Conservation (phyloP, 1,140 invertebrate species). For the Aphelenchoides besseyi region DNA sequence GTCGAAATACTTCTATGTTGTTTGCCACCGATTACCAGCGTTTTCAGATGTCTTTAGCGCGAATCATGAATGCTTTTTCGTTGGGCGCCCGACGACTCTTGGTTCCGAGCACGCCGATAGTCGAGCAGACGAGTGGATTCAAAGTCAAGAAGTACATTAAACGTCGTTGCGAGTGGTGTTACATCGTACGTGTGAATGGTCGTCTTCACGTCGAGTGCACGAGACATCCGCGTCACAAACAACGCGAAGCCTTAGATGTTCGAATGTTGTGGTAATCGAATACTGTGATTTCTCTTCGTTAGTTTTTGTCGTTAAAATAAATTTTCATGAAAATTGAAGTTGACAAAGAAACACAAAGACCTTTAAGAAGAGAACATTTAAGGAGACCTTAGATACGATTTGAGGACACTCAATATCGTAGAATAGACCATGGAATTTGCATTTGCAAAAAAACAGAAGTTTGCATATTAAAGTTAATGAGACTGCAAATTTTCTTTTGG, state of each 20-base stretch:
- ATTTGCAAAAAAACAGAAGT: too few relatives aligned
- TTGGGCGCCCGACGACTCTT: neutral
- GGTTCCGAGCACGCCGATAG: neutral
- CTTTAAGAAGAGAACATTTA: too few relatives aligned
- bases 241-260: constrained; percentile 30
- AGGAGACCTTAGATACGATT: too few relatives aligned
- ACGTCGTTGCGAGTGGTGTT: constrained; percentile 53
- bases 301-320: too few relatives aligned
- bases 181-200: constrained; percentile 53
- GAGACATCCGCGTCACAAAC: constrained; percentile 53
- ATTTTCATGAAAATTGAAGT: too few relatives aligned
- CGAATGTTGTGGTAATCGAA: constrained; percentile 22
- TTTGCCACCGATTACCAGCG: too few relatives aligned
- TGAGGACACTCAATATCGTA: too few relatives aligned
- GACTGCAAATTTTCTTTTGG: too few relatives aligned
- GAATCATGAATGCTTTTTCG: neutral
- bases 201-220: constrained; percentile 57
- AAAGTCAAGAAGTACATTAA: constrained; percentile 44
- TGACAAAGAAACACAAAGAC: too few relatives aligned
- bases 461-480: too few relatives aligned
- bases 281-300: neutral
- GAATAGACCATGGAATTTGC: too few relatives aligned
- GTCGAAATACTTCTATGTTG: too few relatives aligned
- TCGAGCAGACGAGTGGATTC: constrained; percentile 18
- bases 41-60: neutral